Evolutionary conservation across 2,113 vertebrate genomes (phyloP).

Genomic region (Cathartes aura): DNA sequence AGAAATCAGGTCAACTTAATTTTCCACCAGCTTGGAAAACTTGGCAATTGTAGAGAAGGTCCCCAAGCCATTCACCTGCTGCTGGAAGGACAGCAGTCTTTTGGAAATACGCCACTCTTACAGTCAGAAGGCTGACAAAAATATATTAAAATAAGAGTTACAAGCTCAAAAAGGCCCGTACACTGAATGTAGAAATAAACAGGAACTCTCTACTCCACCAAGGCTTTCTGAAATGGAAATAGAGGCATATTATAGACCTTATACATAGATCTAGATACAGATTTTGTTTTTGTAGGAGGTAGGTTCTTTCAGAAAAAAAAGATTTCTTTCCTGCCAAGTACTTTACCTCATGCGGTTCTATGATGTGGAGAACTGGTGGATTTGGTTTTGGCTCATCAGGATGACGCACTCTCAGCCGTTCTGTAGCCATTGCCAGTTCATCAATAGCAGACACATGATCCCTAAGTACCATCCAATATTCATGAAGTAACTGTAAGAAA

Average conservation of each 20-base stretch:
- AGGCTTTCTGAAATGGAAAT: not conserved
- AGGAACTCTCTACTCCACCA: not conserved
- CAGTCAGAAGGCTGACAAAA: not conserved
- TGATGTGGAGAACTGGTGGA: slow-evolving; percentile 90
- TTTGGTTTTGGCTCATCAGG: slow-evolving; percentile 93
- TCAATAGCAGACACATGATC: slow-evolving; percentile 97
- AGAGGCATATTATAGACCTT: not conserved
- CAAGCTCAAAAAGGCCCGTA: not conserved
- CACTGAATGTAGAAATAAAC: not conserved
- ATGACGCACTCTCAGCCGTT: slow-evolving; percentile 90
- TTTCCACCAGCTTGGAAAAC: not conserved
- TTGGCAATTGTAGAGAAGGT: not conserved
- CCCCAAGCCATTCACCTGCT: not conserved
- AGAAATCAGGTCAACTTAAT: not conserved
- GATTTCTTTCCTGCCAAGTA: not conserved
- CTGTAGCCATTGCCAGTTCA: slow-evolving; percentile 96
- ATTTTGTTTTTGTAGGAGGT: not conserved
- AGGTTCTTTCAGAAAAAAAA: not conserved
- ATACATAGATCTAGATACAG: rapidly evolving
- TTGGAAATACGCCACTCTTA: not conserved
- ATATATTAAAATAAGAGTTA: not conserved
- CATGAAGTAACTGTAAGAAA: slow-evolving; percentile 87
- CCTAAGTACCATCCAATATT: slow-evolving; percentile 97
- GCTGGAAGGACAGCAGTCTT: not conserved
- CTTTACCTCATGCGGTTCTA: slow-evolving; percentile 92